phyloP scores from a whole-genome alignment of 2,113 vertebrate species.

The Leptosomus discolor region DNA sequence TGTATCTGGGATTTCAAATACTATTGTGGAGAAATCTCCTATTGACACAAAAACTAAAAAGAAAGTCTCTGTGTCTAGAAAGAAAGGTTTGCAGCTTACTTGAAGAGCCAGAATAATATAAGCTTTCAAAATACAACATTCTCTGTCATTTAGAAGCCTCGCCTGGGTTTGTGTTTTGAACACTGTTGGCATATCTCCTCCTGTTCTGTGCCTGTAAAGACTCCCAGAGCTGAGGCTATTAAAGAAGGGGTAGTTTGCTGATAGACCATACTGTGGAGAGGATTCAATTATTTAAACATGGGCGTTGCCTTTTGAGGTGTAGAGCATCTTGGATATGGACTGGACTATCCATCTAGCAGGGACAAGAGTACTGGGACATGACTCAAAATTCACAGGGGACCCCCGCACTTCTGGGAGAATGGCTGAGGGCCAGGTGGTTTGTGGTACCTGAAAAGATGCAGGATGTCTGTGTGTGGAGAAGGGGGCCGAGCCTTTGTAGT shows the following conservation, averaged over 20 bases:
- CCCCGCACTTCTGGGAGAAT: neutral
- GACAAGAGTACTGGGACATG: neutral
- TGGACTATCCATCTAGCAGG: neutral
- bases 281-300: neutral
- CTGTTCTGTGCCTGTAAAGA: neutral
- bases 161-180: neutral
- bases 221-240: neutral
- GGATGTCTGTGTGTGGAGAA: neutral
- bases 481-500: neutral
- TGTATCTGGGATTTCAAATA: slow-evolving; percentile 14
- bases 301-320: neutral
- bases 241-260: neutral
- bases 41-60: neutral
- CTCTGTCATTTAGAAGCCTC: neutral
- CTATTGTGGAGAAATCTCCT: neutral
- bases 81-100: neutral
- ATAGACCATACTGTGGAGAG: neutral
- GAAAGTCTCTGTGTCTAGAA: neutral
- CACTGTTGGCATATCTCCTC: neutral
- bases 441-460: neutral
- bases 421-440: neutral
- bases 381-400: neutral
- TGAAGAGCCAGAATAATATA: neutral
- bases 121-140: neutral
- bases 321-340: neutral